These are phyloP conservation scores for Temnothorax curvispinosus DNA, from an alignment of 1,140 invertebrate genomes.

Conservation along the genomic window DNA sequence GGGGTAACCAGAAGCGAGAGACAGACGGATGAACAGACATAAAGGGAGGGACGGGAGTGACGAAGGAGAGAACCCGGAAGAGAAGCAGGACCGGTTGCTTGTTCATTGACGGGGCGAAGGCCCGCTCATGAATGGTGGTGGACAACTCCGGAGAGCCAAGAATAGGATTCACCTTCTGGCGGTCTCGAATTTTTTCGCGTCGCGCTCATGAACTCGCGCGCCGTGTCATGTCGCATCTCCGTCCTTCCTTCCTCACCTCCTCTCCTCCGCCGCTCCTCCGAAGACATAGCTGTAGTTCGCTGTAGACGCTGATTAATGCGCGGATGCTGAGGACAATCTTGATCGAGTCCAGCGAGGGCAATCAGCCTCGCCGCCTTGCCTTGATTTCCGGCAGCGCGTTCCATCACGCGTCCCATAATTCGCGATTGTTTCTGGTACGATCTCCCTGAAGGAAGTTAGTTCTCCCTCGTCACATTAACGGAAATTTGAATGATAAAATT, in stretches of 20 bases:
- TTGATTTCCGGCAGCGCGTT: conserved; percentile 43
- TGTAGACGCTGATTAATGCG: conserved; percentile 50
- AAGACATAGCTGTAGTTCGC: conserved; percentile 22
- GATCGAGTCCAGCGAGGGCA: conserved; percentile 30
- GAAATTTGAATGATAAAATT: conserved; percentile 19
- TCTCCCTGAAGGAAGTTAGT: background rate
- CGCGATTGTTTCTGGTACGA: conserved; percentile 21
- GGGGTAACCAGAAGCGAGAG: conserved; percentile 19
- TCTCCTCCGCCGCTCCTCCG: background rate
- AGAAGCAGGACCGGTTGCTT: conserved; percentile 70
- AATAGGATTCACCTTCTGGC: conserved; percentile 36
- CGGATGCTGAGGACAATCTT: conserved; percentile 55
- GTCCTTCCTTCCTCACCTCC: background rate
- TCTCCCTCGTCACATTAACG: background rate
- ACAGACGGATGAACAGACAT: conserved; percentile 19
- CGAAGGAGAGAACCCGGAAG: conserved; percentile 48
- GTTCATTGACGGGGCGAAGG: conserved; percentile 62
- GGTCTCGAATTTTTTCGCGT: conserved; percentile 53
- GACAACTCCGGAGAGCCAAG: conserved; percentile 5
- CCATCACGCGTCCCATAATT: conserved; percentile 17
- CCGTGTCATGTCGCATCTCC: conserved; percentile 54
- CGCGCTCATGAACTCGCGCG: conserved; percentile 43
- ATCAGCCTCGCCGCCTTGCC: conserved; percentile 15
- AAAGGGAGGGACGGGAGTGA: conserved; percentile 7
- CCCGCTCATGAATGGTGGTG: conserved; percentile 60